Percentiles rank a stretch among this genome's conserved stretches.
phyloP scores from a whole-genome alignment of 2,888 invertebrate genomes.

The Xylophagus ater region DNA sequence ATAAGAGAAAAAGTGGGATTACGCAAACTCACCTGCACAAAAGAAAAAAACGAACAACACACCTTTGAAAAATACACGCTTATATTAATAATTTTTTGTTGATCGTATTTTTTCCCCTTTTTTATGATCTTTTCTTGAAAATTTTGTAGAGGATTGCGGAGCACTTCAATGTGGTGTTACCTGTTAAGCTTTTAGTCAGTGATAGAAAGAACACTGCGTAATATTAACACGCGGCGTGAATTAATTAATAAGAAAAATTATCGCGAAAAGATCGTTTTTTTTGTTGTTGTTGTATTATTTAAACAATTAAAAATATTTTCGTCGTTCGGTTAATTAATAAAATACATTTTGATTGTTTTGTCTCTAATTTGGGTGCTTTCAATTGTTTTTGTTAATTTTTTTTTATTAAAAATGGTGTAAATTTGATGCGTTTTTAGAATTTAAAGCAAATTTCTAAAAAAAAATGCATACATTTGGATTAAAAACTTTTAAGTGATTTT shows the following conservation, averaged over 20 bases:
- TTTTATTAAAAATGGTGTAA: conserved; percentile 1
- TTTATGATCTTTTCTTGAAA: conserved; percentile 7
- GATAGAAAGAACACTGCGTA: conserved; percentile 13
- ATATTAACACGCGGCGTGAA: conserved; percentile 10
- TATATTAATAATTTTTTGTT: not conserved
- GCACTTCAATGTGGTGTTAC: conserved; percentile 5
- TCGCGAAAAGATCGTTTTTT: conserved; percentile 7
- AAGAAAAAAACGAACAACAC: not conserved
- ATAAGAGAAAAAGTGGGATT: too few species aligned
- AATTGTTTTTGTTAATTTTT: not conserved
- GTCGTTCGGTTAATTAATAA: too few species aligned
- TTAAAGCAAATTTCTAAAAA: too few species aligned
- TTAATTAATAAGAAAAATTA: not conserved
- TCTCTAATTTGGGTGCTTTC: not conserved
- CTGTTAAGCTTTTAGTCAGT: conserved; percentile 15
- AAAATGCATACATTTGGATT: too few species aligned
- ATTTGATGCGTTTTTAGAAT: too few species aligned
- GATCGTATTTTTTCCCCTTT: conserved; percentile 4
- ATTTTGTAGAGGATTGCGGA: conserved; percentile 1
- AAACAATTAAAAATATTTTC: too few species aligned
- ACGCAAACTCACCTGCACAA: conserved; percentile 16
- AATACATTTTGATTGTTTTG: not conserved
- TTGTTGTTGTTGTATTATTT: not conserved
- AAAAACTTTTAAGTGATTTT: too few species aligned
- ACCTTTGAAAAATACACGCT: not conserved